A percentile compares a stretch with the other conserved stretches of the same genome.
Conservation (phyloP, 2,888 invertebrate species). For the Deilephila elpenor region DNA sequence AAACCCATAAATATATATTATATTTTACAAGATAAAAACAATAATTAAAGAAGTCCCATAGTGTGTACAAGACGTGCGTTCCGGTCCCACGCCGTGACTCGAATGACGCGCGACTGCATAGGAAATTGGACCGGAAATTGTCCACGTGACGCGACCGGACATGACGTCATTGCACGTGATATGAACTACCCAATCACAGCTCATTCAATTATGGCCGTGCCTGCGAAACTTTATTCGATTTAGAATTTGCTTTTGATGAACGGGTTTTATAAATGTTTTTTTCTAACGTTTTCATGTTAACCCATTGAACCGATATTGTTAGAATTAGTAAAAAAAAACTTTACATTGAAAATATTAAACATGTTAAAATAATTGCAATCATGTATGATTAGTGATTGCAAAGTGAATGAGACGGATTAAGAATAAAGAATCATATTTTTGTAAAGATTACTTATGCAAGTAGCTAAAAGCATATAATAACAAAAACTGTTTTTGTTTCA, state of each 20-base stretch:
- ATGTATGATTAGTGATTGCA: too few relatives aligned
- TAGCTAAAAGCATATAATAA: background rate
- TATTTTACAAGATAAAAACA: background rate
- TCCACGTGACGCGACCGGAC: conserved; percentile 74
- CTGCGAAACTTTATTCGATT: conserved; percentile 49
- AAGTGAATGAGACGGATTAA: too few relatives aligned
- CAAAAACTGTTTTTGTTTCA: background rate
- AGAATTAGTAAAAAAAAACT: too few relatives aligned
- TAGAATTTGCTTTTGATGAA: conserved; percentile 4
- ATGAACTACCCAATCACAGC: conserved; percentile 75
- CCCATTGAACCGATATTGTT: too few relatives aligned
- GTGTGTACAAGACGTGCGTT: conserved; percentile 40
- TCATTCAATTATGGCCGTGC: conserved; percentile 70
- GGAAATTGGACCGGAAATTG: conserved; percentile 80
- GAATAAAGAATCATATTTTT: too few relatives aligned
- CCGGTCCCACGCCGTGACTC: conserved; percentile 41
- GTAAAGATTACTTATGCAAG: background rate
- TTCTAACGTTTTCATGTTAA: background rate
- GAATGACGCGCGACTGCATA: conserved; percentile 61
- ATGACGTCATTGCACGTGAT: conserved; percentile 72
- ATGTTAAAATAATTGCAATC: too few relatives aligned
- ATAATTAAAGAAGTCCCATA: background rate
- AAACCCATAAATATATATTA: too few relatives aligned
- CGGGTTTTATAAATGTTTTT: background rate
- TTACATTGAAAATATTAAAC: too few relatives aligned